Conservation (phyloP, 2,113 vertebrate species). For the Erythrolamprus reginae region DNA sequence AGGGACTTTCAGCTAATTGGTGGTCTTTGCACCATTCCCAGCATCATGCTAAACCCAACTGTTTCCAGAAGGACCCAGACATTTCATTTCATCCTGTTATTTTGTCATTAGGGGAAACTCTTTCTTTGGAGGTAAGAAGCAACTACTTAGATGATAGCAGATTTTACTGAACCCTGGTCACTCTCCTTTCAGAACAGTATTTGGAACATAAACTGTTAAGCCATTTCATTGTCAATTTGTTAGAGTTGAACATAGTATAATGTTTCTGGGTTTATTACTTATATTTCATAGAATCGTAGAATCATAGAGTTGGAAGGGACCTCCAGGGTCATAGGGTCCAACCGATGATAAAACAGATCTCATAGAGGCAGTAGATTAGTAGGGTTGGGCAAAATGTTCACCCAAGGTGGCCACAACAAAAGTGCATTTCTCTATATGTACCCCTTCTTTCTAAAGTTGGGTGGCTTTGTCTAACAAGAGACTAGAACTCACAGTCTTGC, state of each 20-base stretch:
- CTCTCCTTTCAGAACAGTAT: neutral
- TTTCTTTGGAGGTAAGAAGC: constrained; percentile 8
- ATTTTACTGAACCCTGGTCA: neutral
- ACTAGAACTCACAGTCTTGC: neutral
- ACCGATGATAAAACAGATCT: neutral
- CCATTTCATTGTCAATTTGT: neutral
- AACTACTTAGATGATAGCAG: too few relatives aligned
- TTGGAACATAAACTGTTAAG: neutral
- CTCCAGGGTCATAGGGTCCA: too few relatives aligned
- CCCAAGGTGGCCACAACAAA: neutral
- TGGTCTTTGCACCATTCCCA: neutral
- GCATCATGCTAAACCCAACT: constrained; percentile 12
- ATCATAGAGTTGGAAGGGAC: too few relatives aligned
- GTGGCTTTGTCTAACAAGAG: neutral
- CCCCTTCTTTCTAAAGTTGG: neutral
- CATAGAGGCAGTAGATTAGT: neutral
- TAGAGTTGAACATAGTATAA: neutral
- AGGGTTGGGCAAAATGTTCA: neutral
- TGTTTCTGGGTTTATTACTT: neutral
- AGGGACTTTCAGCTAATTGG: neutral
- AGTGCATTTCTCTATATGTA: neutral
- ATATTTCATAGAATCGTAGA: neutral
- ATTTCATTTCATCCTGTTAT: neutral
- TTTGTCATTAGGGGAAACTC: neutral
- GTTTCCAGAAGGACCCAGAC: constrained; percentile 4